These are phyloP conservation scores for Pangasius mekongensis DNA, from an alignment of 2,797 vertebrate species.

Conservation along the genomic window DNA sequence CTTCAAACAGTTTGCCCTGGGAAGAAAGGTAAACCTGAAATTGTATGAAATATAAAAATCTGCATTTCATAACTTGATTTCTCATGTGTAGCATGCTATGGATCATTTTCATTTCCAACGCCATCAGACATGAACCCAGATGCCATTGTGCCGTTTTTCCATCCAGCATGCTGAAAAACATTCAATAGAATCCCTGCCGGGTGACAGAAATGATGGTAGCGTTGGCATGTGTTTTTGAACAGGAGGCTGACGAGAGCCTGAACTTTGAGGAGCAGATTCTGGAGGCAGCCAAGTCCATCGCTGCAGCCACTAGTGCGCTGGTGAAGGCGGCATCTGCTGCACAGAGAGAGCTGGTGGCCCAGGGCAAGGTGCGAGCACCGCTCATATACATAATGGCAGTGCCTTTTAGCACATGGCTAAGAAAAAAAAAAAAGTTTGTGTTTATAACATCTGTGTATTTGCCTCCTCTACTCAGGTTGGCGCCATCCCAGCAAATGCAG, in stretches of 20 bases:
- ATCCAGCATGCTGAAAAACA: constrained; percentile 27
- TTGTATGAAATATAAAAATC: neutral
- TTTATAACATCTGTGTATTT: neutral
- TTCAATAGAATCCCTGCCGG: neutral
- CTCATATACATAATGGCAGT: neutral
- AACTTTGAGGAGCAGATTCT: constrained; percentile 97
- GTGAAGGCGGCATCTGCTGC: constrained; percentile 94
- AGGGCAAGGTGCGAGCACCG: constrained; percentile 83
- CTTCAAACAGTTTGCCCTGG: constrained; percentile 51
- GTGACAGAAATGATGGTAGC: neutral
- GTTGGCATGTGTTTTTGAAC: constrained; percentile 41
- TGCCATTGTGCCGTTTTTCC: constrained; percentile 40
- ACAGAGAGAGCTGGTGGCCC: constrained; percentile 92
- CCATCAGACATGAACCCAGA: neutral
- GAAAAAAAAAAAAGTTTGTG: neutral
- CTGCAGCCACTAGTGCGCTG: constrained; percentile 91
- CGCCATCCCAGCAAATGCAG: constrained; percentile 88
- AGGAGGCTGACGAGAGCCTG: constrained; percentile 95
- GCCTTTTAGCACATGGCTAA: neutral
- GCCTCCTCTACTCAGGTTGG: constrained; percentile 80
- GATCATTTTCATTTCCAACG: constrained; percentile 28
- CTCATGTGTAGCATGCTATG: neutral
- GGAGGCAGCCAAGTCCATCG: constrained; percentile 95
- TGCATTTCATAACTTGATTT: neutral
- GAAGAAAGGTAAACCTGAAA: constrained; percentile 54